These are phyloP conservation scores for Aphidius ervi DNA, from an alignment of 1,140 invertebrate species.

Conservation along the genomic window DNA sequence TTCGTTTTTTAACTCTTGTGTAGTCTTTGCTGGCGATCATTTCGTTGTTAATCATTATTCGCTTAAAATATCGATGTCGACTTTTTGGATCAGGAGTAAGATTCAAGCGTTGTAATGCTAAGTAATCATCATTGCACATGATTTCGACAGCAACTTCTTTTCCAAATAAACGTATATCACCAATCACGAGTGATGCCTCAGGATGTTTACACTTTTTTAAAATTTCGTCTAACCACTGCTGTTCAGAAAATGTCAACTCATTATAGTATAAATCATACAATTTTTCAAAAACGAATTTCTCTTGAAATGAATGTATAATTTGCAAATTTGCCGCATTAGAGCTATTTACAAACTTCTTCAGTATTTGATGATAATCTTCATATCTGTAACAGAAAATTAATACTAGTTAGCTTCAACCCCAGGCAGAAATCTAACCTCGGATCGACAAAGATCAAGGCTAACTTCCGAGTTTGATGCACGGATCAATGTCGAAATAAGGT, in stretches of 20 bases:
- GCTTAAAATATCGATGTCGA: conserved; percentile 11
- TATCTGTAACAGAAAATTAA: not conserved
- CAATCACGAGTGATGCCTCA: no score
- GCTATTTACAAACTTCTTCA: conserved; percentile 18
- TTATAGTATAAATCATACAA: not conserved
- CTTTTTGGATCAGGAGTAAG: conserved; percentile 8
- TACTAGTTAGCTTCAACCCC: no score
- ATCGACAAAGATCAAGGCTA: no score
- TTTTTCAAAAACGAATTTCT: conserved; percentile 2
- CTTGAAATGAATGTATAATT: conserved; percentile 15
- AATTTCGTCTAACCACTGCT: not conserved
- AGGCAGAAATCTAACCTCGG: no score
- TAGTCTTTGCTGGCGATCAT: conserved; percentile 11
- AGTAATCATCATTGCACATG: conserved; percentile 1
- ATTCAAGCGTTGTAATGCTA: conserved; percentile 11
- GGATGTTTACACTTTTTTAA: no score
- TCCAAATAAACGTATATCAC: not conserved
- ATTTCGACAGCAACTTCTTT: not conserved
- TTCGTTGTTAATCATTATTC: conserved; percentile 10
- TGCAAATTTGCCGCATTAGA: conserved; percentile 13
- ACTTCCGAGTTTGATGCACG: no score
- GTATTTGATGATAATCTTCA: conserved; percentile 18
- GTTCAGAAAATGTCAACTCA: not conserved
- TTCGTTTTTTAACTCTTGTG: conserved; percentile 9
- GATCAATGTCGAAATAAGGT: no score